Base-by-base conservation (phyloP, 2,797 vertebrate genomes). In the Syngnathus acus region DNA sequence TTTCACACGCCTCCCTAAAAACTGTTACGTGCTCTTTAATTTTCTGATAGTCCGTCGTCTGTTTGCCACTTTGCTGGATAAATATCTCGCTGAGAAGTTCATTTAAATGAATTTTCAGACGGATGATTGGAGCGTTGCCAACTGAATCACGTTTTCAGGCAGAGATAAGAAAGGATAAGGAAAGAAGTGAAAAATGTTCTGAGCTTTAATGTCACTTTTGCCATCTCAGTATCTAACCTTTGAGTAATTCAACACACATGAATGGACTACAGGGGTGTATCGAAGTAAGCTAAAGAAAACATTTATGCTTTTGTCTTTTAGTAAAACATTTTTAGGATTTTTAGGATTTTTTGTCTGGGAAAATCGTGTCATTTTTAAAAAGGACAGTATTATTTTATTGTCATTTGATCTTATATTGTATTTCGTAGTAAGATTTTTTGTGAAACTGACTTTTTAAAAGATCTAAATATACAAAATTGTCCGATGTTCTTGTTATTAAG, bases 91-190 rank as follows among this genome's bases (percentile, higher is more conserved):
- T 73, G 65, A 82, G 81, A 87, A 85, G 87, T 84, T 88, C 79
- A 87, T 88, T 87, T 83, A 86, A 88, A 88, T 86, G 76, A 85
- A 83, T 87, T 86, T 84, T 76, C 76, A 86, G 77, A 65, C 80
- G 65, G 71, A 69, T 73, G 85, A 86, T 87, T 84, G 85, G 87
- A 84, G 84, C 77, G 55, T 78, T 81, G 88, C 84, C 87, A 87
- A 84, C 85, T 84, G 87, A 89, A 81, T 84, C 84, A 78, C 71
- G 80, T 77, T 62, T 59, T 16, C 48, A 5, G 77, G 67, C 66
- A 69, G 66, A 82, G 83, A 86, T 82, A 73, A 84, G 75, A 74
- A 74, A 77, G 73, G 82, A 79, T 69, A 69, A 75, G 79, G 73
- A 79, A 83, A 79, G 42, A 26, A 79, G 74, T 77, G 77, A 84